Conservation (phyloP, 2,113 vertebrate species). For the Mirza zaza region DNA sequence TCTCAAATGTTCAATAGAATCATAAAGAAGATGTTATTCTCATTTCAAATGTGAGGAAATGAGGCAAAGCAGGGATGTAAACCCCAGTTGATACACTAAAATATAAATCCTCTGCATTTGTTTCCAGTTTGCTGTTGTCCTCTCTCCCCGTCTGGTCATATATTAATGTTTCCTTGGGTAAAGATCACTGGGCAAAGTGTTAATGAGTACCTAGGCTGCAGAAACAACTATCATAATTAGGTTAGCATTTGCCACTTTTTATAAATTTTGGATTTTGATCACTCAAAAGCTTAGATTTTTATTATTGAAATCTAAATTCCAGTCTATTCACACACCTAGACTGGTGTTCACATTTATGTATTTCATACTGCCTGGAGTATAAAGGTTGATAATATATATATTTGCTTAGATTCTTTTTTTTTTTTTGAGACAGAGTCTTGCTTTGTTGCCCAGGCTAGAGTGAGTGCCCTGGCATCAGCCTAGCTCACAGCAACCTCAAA, state of each 20-base stretch:
- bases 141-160: background rate
- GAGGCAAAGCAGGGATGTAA: background rate
- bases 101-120: background rate
- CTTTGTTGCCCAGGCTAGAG: too few species aligned
- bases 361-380: background rate
- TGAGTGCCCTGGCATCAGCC: too few species aligned
- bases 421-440: background rate
- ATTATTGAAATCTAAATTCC: conserved; percentile 28
- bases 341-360: background rate
- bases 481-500: too few species aligned
- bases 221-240: background rate
- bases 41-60: background rate
- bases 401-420: conserved; percentile 37
- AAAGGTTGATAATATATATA: background rate
- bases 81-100: background rate
- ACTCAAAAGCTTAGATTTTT: background rate
- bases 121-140: background rate
- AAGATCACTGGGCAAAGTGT: background rate
- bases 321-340: background rate
- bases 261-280: background rate
- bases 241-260: background rate
- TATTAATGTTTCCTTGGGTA: background rate
- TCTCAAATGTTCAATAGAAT: background rate
- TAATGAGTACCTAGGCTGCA: background rate
- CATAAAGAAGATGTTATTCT: background rate